Conservation (phyloP, 1,140 invertebrate genomes). For the Aphelenchoides fujianensis region DNA sequence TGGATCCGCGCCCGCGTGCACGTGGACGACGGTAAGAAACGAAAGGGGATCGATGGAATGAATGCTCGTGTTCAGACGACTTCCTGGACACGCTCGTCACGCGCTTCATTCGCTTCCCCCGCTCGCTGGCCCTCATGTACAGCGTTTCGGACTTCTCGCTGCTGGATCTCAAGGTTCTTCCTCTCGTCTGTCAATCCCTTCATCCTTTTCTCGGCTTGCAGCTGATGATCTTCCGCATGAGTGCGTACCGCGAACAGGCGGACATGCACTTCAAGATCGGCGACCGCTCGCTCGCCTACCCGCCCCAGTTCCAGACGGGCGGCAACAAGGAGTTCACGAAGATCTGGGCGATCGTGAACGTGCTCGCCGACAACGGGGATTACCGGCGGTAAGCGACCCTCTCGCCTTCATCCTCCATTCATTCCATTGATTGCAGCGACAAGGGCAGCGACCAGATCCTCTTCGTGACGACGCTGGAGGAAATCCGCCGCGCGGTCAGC, state of each 20-base stretch:
- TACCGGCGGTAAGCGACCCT: constrained; percentile 1
- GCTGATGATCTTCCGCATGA: constrained; percentile 6
- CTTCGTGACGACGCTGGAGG: constrained; percentile 4
- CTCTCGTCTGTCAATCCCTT: background rate
- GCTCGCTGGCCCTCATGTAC: background rate
- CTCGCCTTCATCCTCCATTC: background rate
- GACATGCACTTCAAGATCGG: background rate
- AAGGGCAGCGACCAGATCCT: background rate
- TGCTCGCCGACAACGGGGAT: background rate
- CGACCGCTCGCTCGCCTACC: background rate
- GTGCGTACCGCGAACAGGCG: background rate
- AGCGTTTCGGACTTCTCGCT: constrained; percentile 12
- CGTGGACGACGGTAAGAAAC: background rate
- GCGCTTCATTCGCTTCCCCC: background rate
- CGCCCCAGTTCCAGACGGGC: background rate
- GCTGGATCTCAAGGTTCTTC: constrained; percentile 10
- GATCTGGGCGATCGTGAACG: constrained; percentile 3
- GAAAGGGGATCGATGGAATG: background rate
- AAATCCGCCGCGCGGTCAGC: background rate
- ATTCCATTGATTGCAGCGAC: background rate
- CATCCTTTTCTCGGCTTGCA: too few species aligned
- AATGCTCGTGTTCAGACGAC: background rate
- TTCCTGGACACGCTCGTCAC: constrained; percentile 14
- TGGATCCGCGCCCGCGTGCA: background rate
- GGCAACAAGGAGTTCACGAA: background rate